Percentiles rank a stretch among this genome's conserved stretches.
Conservation (phyloP, 2,888 invertebrate genomes). For the Mythimna albipuncta region DNA sequence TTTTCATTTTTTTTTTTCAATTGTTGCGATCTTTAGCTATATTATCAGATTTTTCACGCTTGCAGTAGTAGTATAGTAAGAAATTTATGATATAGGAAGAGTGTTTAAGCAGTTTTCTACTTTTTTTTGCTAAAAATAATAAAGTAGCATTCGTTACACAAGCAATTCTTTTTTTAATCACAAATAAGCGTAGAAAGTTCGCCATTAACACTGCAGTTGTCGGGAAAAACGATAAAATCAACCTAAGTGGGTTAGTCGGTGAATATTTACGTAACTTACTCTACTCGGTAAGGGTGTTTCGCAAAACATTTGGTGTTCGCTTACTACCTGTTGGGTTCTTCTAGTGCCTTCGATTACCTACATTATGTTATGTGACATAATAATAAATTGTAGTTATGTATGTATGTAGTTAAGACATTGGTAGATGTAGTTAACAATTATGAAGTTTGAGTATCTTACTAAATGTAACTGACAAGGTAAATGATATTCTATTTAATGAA, state of each 20-base stretch:
- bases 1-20: no score
- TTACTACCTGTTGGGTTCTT: conserved; percentile 38
- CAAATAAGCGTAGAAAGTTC: conserved; percentile 20
- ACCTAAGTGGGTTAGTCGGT: conserved; percentile 55
- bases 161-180: conserved; percentile 2
- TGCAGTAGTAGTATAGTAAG: no score
- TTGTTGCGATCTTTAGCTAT: no score
- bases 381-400: conserved; percentile 15
- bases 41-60: no score
- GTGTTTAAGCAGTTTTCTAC: not conserved
- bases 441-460: not conserved
- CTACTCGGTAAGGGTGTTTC: conserved; percentile 51
- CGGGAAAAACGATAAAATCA: conserved; percentile 52
- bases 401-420: not conserved
- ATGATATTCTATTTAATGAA: not conserved
- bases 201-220: conserved; percentile 19
- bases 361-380: conserved; percentile 31
- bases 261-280: conserved; percentile 55
- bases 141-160: not conserved
- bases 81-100: not conserved
- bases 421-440: not conserved
- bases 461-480: no score
- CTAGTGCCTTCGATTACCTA: conserved; percentile 27
- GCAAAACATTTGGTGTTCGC: conserved; percentile 52
- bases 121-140: not conserved